These are phyloP conservation scores for Heliothis subflexa DNA, from an alignment of 1,140 invertebrate genomes.

Conservation along the genomic window DNA sequence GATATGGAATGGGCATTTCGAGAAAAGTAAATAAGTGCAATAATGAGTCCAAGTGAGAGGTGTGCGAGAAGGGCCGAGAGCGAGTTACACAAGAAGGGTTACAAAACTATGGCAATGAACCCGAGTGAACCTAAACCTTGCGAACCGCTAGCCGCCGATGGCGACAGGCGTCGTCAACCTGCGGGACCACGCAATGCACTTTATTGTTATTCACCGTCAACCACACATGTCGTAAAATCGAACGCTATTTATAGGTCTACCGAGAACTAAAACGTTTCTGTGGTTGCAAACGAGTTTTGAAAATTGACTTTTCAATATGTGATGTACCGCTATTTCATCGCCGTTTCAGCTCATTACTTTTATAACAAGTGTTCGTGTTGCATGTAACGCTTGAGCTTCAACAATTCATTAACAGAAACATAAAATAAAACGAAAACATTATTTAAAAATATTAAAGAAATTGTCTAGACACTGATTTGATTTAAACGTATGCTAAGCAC, in stretches of 20 bases:
- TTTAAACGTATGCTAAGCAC: too few species aligned
- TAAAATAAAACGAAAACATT: background rate
- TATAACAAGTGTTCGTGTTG: background rate
- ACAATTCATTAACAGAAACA: constrained; percentile 9
- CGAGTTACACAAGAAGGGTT: constrained; percentile 87
- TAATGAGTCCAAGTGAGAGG: constrained; percentile 80
- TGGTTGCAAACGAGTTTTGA: constrained; percentile 1
- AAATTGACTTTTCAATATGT: background rate
- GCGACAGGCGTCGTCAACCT: constrained; percentile 61
- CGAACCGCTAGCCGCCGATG: constrained; percentile 79
- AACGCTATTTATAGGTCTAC: constrained; percentile 39
- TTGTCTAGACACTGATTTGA: background rate
- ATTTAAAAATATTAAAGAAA: background rate
- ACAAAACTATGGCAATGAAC: constrained; percentile 87
- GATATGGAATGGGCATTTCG: constrained; percentile 41
- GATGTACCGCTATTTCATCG: constrained; percentile 14
- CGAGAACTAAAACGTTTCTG: constrained; percentile 19
- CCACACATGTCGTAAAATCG: constrained; percentile 26
- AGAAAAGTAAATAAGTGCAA: constrained; percentile 58
- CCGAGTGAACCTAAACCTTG: constrained; percentile 84
- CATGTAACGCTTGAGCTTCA: constrained; percentile 4
- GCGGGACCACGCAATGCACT: constrained; percentile 28
- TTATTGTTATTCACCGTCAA: constrained; percentile 40
- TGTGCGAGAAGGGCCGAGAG: constrained; percentile 77
- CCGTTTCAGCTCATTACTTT: background rate